A percentile compares a stretch with the other conserved stretches of the same genome.
These are phyloP conservation scores for Papilio glaucus DNA, from an alignment of 1,140 invertebrate genomes.

Conservation along the genomic window DNA sequence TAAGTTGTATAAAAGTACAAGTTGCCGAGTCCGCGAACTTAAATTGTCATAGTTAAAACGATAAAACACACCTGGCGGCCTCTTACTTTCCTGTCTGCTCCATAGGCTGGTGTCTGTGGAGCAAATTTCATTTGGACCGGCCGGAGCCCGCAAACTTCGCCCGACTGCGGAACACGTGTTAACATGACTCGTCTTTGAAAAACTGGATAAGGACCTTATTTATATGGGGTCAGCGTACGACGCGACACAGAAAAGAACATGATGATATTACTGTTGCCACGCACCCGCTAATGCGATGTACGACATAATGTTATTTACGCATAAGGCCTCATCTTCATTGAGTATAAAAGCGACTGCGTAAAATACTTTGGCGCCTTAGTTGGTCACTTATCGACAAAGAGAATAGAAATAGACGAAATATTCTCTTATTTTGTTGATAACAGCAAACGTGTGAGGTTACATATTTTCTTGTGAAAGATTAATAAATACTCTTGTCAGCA, in stretches of 20 bases:
- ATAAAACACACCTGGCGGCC: slow-evolving; percentile 58
- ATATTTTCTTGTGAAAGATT: slow-evolving; percentile 33
- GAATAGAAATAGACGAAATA: slow-evolving; percentile 10
- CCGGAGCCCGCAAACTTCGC: slow-evolving; percentile 62
- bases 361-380: slow-evolving; percentile 14
- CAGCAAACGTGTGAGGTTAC: slow-evolving; percentile 21
- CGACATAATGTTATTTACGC: slow-evolving; percentile 73
- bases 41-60: slow-evolving; percentile 55
- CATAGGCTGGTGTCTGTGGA: slow-evolving; percentile 62
- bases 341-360: slow-evolving; percentile 27
- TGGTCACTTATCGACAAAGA: slow-evolving; percentile 15
- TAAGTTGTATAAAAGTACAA: slow-evolving; percentile 24
- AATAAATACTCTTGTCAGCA: slow-evolving; percentile 38
- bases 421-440: slow-evolving; percentile 18
- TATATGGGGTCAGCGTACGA: slow-evolving; percentile 78
- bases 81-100: slow-evolving; percentile 54
- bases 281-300: slow-evolving; percentile 71
- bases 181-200: slow-evolving; percentile 78
- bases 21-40: slow-evolving; percentile 29
- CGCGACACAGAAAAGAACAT: slow-evolving; percentile 73
- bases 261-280: slow-evolving; percentile 72
- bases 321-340: slow-evolving; percentile 22
- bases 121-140: slow-evolving; percentile 77
- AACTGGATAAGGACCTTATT: slow-evolving; percentile 80
- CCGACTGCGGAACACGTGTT: slow-evolving; percentile 74